These are phyloP conservation scores for Urocolius indicus DNA, from an alignment of 2,113 vertebrate species.

Conservation along the genomic window DNA sequence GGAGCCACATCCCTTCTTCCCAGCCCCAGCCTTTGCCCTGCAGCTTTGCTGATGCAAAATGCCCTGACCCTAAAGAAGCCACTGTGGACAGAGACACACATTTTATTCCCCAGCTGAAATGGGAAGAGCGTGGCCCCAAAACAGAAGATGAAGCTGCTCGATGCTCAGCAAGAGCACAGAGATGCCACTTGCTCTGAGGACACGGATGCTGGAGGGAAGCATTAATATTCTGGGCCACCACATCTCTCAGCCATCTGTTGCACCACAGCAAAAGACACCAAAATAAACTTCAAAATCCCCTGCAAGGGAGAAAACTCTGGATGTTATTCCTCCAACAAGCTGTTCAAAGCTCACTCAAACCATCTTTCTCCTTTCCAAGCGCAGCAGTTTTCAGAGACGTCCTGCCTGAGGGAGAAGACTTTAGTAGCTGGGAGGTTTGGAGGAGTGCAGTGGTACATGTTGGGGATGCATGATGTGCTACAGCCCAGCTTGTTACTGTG, in stretches of 20 bases:
- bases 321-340: not conserved
- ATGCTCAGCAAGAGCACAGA: not conserved
- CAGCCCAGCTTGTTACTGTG: not conserved
- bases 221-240: not conserved
- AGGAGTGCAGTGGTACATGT: not conserved
- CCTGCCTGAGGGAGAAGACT: not conserved
- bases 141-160: not conserved
- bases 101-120: not conserved
- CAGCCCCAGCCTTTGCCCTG: not conserved
- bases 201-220: not conserved
- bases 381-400: not conserved
- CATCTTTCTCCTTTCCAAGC: not conserved
- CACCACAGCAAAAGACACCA: not conserved
- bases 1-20: not conserved
- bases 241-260: not conserved
- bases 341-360: not conserved
- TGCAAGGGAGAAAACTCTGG: not conserved
- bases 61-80: not conserved
- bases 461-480: accelerated
- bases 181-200: not conserved
- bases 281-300: conserved; percentile 8
- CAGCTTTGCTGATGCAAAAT: not conserved
- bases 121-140: accelerated
- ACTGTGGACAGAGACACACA: not conserved
- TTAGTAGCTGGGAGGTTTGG: not conserved